Conservation (phyloP, 2,888 invertebrate genomes). For the Drosophila greeni region DNA sequence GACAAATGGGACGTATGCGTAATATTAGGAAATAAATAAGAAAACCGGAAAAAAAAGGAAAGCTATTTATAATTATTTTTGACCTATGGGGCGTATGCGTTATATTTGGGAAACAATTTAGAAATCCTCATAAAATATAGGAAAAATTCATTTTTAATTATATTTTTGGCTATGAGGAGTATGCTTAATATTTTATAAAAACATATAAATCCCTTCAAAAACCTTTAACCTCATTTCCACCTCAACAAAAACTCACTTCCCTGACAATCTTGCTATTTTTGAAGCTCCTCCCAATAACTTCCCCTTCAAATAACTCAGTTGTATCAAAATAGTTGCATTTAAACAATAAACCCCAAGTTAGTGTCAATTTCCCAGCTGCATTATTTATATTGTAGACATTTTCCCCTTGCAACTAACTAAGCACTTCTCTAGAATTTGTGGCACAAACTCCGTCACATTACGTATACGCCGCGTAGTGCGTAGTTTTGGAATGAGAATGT, state of each 20-base stretch:
- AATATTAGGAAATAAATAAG: too few relatives aligned
- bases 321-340: neutral
- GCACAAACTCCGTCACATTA: conserved; percentile 31
- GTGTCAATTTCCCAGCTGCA: neutral
- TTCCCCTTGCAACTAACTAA: conserved; percentile 1
- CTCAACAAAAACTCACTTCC: too few relatives aligned
- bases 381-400: neutral
- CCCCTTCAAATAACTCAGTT: neutral
- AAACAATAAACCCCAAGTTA: neutral
- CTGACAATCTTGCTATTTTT: neutral
- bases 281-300: neutral
- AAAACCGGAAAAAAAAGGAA: too few relatives aligned
- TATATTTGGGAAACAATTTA: too few relatives aligned
- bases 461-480: conserved; percentile 52
- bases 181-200: neutral
- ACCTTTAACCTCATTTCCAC: neutral
- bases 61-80: too few relatives aligned
- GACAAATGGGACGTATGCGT: too few relatives aligned
- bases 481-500: conserved; percentile 28
- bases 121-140: too few relatives aligned
- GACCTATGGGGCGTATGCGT: too few relatives aligned
- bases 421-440: neutral
- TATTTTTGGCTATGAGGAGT: too few relatives aligned
- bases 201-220: neutral
- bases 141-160: neutral